Evolutionary conservation across 2,797 vertebrate species (phyloP).

Genomic region (Clamator glandarius): DNA sequence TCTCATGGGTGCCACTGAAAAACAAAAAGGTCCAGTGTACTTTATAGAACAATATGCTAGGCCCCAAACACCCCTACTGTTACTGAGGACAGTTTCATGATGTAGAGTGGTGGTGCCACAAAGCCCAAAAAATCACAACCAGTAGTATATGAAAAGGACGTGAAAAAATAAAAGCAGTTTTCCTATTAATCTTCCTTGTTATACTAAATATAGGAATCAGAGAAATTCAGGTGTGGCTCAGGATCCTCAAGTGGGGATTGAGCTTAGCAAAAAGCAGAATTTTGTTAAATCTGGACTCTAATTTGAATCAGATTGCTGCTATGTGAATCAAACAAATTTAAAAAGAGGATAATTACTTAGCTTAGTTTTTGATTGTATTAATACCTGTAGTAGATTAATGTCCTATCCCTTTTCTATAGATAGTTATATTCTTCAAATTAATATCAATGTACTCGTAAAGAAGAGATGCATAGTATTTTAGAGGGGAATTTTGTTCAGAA

Average conservation of each 20-base stretch:
- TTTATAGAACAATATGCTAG: constrained; percentile 35
- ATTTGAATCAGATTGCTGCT: neutral
- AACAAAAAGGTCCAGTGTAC: constrained; percentile 24
- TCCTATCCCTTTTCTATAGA: neutral
- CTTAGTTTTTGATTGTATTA: neutral
- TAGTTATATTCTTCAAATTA: neutral
- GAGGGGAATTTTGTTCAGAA: neutral
- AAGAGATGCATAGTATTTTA: neutral
- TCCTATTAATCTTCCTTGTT: neutral
- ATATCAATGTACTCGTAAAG: neutral
- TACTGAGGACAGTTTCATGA: neutral
- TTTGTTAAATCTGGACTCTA: neutral
- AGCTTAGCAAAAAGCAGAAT: neutral
- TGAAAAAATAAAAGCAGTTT: neutral
- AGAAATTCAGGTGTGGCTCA: neutral
- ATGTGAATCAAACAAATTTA: neutral
- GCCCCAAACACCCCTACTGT: neutral
- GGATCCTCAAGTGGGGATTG: neutral
- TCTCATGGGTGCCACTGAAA: constrained; percentile 31
- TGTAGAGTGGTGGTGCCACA: neutral
- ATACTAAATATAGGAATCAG: neutral
- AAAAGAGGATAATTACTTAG: neutral
- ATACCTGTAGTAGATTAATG: neutral
- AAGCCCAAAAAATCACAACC: accelerated
- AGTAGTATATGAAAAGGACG: neutral